These are phyloP conservation scores for Nansenia antarctica DNA, from an alignment of 2,113 vertebrate species.

Conservation along the genomic window DNA sequence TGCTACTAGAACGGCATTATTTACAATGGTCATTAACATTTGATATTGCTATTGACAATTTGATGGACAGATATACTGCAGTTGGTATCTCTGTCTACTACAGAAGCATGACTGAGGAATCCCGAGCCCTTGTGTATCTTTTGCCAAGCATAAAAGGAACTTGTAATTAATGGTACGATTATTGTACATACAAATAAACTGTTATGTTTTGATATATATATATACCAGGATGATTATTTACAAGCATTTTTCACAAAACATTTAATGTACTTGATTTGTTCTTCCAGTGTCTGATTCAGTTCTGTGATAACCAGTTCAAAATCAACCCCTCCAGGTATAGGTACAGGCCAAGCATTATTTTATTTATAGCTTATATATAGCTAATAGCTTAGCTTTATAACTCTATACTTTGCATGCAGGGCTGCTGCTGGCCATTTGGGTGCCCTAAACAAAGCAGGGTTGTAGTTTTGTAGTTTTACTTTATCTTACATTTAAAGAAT, in stretches of 20 bases:
- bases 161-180: neutral
- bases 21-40: neutral
- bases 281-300: neutral
- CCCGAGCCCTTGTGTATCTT: neutral
- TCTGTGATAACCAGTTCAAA: no score
- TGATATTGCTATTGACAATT: neutral
- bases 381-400: no score
- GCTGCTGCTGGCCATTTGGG: no score
- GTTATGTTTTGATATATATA: neutral
- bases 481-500: no score
- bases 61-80: slow-evolving; percentile 3
- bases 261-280: neutral
- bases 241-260: neutral
- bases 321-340: no score
- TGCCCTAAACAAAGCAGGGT: no score
- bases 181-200: neutral
- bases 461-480: no score
- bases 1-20: neutral
- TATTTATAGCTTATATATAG: no score
- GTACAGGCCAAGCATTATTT: no score
- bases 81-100: slow-evolving; percentile 14
- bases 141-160: neutral
- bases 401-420: no score
- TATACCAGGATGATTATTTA: neutral
- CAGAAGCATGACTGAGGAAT: neutral